Conservation (phyloP, 2,888 invertebrate species). For the Rotaria socialis region DNA sequence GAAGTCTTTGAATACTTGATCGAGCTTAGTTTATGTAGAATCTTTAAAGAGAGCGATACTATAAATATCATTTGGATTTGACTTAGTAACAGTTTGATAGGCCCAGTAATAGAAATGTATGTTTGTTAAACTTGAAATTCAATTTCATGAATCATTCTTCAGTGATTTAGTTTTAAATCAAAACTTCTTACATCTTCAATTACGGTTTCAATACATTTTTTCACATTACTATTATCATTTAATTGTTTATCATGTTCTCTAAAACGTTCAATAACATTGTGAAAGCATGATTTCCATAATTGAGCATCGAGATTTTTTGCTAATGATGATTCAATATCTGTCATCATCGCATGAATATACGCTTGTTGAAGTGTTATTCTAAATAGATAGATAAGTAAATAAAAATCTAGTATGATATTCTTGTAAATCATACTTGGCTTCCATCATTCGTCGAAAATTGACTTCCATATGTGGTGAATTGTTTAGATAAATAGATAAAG, state of each 20-base stretch:
- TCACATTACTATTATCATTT: not conserved
- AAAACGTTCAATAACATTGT: conserved; percentile 9
- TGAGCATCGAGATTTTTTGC: not conserved
- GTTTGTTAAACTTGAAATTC: too few species aligned
- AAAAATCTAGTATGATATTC: too few species aligned
- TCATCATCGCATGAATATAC: conserved; percentile 34
- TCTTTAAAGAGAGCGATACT: too few species aligned
- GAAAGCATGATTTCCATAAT: conserved; percentile 35
- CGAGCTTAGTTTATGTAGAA: too few species aligned
- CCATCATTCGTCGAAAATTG: conserved; percentile 34
- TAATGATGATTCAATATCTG: not conserved
- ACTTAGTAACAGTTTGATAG: too few species aligned
- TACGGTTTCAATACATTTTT: not conserved
- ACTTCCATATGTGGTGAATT: conserved; percentile 34
- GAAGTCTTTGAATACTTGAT: too few species aligned
- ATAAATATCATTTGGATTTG: too few species aligned
- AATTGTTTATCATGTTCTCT: conserved; percentile 25
- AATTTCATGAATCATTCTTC: too few species aligned
- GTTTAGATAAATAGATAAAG: conserved; percentile 25
- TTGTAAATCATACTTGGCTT: not conserved
- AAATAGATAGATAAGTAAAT: not conserved
- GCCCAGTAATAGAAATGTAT: too few species aligned
- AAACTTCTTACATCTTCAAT: conserved; percentile 15
- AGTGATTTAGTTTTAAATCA: too few species aligned
- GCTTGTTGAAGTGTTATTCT: conserved; percentile 31